Evolutionary conservation across 2,888 invertebrate genomes (phyloP), one percentile per base, ranked within the genome.

Genomic region (Xiphydria camelus): DNA sequence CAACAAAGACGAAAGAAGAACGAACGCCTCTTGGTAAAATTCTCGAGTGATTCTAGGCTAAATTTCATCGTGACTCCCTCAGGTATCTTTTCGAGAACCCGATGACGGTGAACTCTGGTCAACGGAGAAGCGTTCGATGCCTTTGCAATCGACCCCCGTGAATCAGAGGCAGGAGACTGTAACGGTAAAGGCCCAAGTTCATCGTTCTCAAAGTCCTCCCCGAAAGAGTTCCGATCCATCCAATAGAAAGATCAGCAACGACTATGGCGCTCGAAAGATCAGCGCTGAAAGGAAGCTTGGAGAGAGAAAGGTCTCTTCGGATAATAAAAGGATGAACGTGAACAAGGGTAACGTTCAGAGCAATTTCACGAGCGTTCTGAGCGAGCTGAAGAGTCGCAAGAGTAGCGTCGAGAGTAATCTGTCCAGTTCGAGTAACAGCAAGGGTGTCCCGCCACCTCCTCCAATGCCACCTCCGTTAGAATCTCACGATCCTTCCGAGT

Each of bases 401-500:
- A 77, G 77, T 23, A 79, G 78, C 37, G 62, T 70, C 3, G 79
- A 79, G n/a, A 68, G 66, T 33, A 55, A 61, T 37, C 49, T 52
- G 14, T 56, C 59, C 5, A 61, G 39, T 36, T 50, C 64, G 7
- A 68, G 55, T 10, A 68, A 61, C 33, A 60, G 51, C 14, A 70
- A 71, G 22, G 71, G 72, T 3, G 71, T 71, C n/a, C 87, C 87
- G 0, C 88, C 88, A 0, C 93, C 94, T 0, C 93, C 94, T 0
- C 93, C 93, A 0, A 89, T 92, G 86, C 93, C 93, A 0, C 92
- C 92, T 2, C 91, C 91, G 23, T 78, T 90, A 3, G 89, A 89
- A 61, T 82, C 84, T 35, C 84, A 86, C 42, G 92, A 91, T 68
- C 91, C 90, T 0, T 88, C 88, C 0, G 91, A 90, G 67, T 84